These are phyloP conservation scores for Nematolebias whitei DNA, from an alignment of 2,113 vertebrate genomes.

Conservation along the genomic window DNA sequence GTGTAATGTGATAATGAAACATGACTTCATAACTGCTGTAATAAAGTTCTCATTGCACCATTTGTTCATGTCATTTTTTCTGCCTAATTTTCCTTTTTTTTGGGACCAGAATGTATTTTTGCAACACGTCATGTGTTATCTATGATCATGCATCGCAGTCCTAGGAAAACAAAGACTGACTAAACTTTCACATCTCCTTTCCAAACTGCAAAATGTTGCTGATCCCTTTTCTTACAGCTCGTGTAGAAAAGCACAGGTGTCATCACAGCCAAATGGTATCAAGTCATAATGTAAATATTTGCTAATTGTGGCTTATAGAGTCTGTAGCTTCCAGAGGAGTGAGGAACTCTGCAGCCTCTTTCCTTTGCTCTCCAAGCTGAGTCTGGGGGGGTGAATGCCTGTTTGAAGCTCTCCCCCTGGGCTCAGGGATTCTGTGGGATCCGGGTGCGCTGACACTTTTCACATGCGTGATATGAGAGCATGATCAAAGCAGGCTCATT, in stretches of 20 bases:
- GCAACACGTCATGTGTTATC: slow-evolving; percentile 39
- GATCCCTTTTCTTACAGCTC: slow-evolving; percentile 26
- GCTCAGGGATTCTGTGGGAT: slow-evolving; percentile 76
- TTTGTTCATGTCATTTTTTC: not conserved
- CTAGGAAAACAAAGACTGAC: slow-evolving; percentile 30
- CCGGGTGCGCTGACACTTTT: slow-evolving; percentile 78
- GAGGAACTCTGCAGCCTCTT: slow-evolving; percentile 37
- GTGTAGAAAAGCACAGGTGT: slow-evolving; percentile 13
- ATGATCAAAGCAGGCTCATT: slow-evolving; percentile 83
- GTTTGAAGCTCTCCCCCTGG: slow-evolving; percentile 68
- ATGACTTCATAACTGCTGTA: too few species aligned
- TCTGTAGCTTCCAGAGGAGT: slow-evolving; percentile 12
- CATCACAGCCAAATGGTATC: slow-evolving; percentile 14
- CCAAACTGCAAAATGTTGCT: slow-evolving; percentile 5
- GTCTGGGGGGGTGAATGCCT: slow-evolving; percentile 44
- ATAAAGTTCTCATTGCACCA: too few species aligned
- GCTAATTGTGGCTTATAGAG: slow-evolving; percentile 15
- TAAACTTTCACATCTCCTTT: slow-evolving; percentile 20
- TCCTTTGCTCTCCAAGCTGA: slow-evolving; percentile 47
- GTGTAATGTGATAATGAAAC: too few species aligned
- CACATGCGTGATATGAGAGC: slow-evolving; percentile 77
- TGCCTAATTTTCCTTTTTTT: not conserved
- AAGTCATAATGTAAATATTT: slow-evolving; percentile 17
- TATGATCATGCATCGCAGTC: slow-evolving; percentile 23
- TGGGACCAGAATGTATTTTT: slow-evolving; percentile 24